phyloP scores from a whole-genome alignment of 2,888 invertebrate species.

The Lasius platythorax region DNA sequence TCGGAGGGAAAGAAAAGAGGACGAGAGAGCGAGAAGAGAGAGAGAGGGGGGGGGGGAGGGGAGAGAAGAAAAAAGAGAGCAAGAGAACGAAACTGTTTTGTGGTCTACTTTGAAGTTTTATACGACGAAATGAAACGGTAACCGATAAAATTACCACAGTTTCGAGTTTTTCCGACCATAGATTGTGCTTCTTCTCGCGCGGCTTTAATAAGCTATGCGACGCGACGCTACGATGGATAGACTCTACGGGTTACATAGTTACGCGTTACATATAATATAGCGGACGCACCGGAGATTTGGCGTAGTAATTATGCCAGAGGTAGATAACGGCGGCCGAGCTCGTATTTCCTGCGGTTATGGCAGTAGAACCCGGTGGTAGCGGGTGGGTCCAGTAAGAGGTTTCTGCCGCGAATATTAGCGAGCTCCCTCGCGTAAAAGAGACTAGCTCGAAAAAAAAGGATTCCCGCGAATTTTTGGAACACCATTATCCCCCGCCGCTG shows the following conservation, averaged over 20 bases:
- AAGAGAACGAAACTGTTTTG: conserved; percentile 17
- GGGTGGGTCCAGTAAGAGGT: conserved; percentile 42
- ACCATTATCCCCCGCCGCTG: conserved; percentile 21
- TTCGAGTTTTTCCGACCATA: background rate
- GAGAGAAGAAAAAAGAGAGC: background rate
- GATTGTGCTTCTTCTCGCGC: background rate
- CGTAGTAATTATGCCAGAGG: conserved; percentile 70
- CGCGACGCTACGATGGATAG: conserved; percentile 31
- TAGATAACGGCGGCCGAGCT: conserved; percentile 66
- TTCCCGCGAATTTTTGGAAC: conserved; percentile 41
- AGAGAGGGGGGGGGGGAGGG: background rate
- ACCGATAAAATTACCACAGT: conserved; percentile 11
- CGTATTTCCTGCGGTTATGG: conserved; percentile 66
- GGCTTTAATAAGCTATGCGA: conserved; percentile 54
- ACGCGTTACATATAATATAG: conserved; percentile 17
- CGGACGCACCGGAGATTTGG: conserved; percentile 49
- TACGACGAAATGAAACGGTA: conserved; percentile 27
- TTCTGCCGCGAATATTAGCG: conserved; percentile 50
- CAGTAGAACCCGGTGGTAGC: conserved; percentile 41
- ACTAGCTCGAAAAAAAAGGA: background rate
- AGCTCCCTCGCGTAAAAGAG: conserved; percentile 24
- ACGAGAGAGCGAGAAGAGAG: background rate
- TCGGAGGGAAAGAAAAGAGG: background rate
- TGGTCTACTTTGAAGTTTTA: conserved; percentile 40
- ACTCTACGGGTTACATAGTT: conserved; percentile 46